Conservation (phyloP, 35 echinoderm and acorn worm genomes). For the Heliocidaris tuberculata region DNA sequence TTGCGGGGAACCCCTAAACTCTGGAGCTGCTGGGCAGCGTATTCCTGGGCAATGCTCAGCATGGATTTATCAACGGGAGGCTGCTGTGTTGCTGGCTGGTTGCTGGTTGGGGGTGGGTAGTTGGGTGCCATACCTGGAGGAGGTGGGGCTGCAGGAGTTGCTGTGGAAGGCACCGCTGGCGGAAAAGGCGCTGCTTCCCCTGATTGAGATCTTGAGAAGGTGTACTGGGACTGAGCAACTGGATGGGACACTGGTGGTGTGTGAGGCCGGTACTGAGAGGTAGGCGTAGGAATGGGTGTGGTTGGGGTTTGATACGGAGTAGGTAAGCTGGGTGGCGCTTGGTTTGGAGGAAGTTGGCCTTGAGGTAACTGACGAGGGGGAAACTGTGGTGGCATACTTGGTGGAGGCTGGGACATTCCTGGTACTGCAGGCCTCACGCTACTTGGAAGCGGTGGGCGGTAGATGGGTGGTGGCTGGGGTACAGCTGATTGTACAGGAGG, state of each 20-base stretch:
- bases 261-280: conserved; percentile 51
- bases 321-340: conserved; percentile 41
- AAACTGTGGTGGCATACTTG: conserved; percentile 42
- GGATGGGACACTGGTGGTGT: conserved; percentile 56
- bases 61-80: neutral
- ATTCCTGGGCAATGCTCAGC: conserved; percentile 33
- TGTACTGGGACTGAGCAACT: conserved; percentile 6
- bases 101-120: neutral
- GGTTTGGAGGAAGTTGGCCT: neutral
- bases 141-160: conserved; percentile 25
- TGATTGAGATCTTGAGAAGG: neutral
- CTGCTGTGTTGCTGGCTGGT: neutral
- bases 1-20: neutral
- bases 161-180: conserved; percentile 15
- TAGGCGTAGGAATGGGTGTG: conserved; percentile 51
- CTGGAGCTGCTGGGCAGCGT: conserved; percentile 26
- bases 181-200: neutral
- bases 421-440: neutral
- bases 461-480: conserved; percentile 44
- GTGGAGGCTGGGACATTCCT: neutral
- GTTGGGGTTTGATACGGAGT: conserved; percentile 42
- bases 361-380: neutral
- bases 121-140: conserved; percentile 34
- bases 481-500: conserved; percentile 45
- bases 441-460: conserved; percentile 51